Percentiles rank a stretch among this genome's conserved stretches.
Evolutionary conservation across 23 tunicate genomes (phyloP).

Genomic region (Ascidia mentula): DNA sequence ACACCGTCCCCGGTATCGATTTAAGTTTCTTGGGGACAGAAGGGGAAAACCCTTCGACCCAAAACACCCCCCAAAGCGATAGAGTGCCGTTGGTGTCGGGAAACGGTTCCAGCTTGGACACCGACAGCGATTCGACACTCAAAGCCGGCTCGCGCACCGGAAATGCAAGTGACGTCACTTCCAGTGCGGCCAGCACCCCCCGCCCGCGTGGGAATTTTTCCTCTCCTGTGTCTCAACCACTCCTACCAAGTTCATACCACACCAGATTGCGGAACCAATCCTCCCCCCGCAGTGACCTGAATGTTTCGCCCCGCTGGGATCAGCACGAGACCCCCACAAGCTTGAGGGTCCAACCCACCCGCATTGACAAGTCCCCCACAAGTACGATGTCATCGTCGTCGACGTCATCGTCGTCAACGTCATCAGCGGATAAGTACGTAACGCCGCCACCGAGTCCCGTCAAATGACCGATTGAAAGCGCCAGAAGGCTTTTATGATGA

Average conservation of each 20-base stretch:
- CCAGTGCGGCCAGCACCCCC: constrained; percentile 10
- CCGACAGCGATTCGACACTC: constrained; percentile 13
- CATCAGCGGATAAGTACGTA: constrained; percentile 23
- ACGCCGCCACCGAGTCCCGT: constrained; percentile 23
- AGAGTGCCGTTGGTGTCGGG: neutral
- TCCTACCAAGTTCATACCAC: neutral
- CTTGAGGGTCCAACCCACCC: neutral
- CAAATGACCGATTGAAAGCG: neutral
- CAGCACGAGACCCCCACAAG: neutral
- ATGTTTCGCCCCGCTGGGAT: neutral
- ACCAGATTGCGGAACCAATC: neutral
- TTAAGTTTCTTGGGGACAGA: neutral
- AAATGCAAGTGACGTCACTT: neutral
- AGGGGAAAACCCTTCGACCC: neutral
- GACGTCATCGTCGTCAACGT: neutral
- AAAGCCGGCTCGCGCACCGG: neutral
- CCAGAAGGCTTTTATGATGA: neutral
- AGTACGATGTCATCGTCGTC: constrained; percentile 14
- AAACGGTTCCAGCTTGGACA: neutral
- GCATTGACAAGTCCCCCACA: constrained; percentile 16
- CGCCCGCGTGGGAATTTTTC: neutral
- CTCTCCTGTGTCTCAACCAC: neutral
- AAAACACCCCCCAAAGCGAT: neutral
- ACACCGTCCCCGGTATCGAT: neutral
- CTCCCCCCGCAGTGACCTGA: neutral